These are phyloP conservation scores for Siniperca scherzeri DNA, from an alignment of 2,797 vertebrate species.

Conservation along the genomic window DNA sequence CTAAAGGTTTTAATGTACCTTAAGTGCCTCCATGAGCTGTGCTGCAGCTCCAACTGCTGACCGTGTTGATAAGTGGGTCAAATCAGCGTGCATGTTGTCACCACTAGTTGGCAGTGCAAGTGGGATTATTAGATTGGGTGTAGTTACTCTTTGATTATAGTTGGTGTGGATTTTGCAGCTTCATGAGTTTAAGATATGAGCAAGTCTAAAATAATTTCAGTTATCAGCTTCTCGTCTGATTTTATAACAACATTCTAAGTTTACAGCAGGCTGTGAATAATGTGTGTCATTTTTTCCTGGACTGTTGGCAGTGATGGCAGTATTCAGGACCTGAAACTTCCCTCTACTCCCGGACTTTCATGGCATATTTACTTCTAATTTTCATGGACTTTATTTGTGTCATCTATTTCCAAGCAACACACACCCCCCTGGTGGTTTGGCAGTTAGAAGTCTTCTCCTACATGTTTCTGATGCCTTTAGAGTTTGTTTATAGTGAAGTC, in stretches of 20 bases:
- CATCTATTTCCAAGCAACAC: neutral
- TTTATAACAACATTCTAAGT: neutral
- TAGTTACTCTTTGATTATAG: neutral
- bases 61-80: neutral
- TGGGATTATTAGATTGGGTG: neutral
- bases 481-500: neutral
- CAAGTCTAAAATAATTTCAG: neutral
- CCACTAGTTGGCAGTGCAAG: neutral
- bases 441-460: neutral
- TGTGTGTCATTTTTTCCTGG: neutral
- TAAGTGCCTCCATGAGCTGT: neutral
- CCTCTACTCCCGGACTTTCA: neutral
- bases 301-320: neutral
- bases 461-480: neutral
- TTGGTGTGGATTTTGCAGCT: slow-evolving; percentile 14
- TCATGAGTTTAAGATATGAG: neutral
- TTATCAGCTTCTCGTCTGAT: slow-evolving; percentile 25
- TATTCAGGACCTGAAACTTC: slow-evolving; percentile 7
- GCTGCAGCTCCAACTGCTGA: neutral
- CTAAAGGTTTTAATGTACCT: neutral
- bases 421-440: neutral
- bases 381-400: neutral
- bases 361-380: slow-evolving; percentile 16
- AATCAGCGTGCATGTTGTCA: neutral
- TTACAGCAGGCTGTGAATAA: neutral